Percentiles rank a stretch among this genome's conserved stretches.
These are phyloP conservation scores for Chironomus riparius DNA, from an alignment of 2,888 invertebrate genomes.

Conservation along the genomic window DNA sequence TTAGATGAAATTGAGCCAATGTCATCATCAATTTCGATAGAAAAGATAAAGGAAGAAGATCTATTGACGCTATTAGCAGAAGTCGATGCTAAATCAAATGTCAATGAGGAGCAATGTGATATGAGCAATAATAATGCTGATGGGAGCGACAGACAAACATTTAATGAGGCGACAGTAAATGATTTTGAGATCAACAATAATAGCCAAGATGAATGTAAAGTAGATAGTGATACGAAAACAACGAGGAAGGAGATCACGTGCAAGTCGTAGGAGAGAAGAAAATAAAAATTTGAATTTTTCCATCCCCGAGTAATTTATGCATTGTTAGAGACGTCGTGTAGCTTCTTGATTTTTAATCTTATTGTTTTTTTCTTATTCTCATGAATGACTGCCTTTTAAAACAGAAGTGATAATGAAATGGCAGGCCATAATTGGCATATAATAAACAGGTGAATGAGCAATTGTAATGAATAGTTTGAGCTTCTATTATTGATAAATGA, in stretches of 20 bases:
- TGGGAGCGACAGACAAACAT: not conserved
- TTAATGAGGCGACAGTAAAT: not conserved
- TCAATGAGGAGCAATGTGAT: not conserved
- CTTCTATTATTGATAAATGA: too few relatives aligned
- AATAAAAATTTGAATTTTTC: not conserved
- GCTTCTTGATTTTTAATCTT: too few relatives aligned
- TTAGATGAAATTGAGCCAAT: slow-evolving; percentile 6
- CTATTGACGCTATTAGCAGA: slow-evolving; percentile 5
- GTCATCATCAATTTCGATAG: slow-evolving; percentile 5
- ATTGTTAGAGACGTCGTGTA: too few relatives aligned
- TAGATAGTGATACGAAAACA: not conserved
- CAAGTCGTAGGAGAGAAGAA: slow-evolving; percentile 3
- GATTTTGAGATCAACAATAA: slow-evolving; percentile 17
- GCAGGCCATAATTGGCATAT: too few relatives aligned
- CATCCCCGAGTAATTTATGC: not conserved
- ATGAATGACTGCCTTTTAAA: too few relatives aligned
- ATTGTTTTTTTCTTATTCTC: too few relatives aligned
- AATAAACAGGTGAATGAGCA: too few relatives aligned
- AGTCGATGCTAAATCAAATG: not conserved
- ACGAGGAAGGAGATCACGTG: not conserved
- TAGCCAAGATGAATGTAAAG: slow-evolving; percentile 6
- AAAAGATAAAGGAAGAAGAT: slow-evolving; percentile 25
- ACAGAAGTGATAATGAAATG: too few relatives aligned
- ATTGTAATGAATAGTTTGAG: too few relatives aligned
- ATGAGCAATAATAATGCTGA: slow-evolving; percentile 6